Base-by-base conservation (phyloP, 2,113 vertebrate species). In the Danionella cerebrum region DNA sequence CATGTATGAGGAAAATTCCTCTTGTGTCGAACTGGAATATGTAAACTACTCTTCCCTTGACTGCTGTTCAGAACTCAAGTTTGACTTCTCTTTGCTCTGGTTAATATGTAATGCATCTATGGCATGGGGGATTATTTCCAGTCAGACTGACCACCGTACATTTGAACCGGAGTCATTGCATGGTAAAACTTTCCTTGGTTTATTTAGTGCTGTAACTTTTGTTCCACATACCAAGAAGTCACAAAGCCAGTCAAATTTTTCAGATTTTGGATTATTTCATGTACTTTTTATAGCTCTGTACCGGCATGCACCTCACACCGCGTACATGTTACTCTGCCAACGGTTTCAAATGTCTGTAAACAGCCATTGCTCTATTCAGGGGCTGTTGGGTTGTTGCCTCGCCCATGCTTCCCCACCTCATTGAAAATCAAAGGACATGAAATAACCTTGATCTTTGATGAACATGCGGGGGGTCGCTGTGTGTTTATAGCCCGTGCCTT, bases 371-470 rank as follows among this genome's bases (percentile, higher is more conserved):
- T 57, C 70, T 73, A 35, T 70, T 82, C 72, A 65, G 68, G 82
- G 76, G 64, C 65, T 57, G 70, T 78, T 25, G 70, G 57, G 60
- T 69, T 69, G 66, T 71, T 81, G 55, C 47, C 21, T n/a, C 73
- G 79, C 57, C 57, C 38, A 36, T 48, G 13, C 39, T 47, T 38
- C 2, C 64, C 42, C 3, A 2, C 68, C 68, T 58, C 48, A 25
- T 18, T 27, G 52, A n/a, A 29, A 10, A 47, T 58, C 67, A 48
- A 50, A 55, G 80, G 80, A 82, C 33, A 19, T 75, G 73, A 73
- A 76, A 81, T 85, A 82, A 81, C 72, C 78, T 80, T 78, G 70
- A 57, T 72, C 78, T 75, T 12, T 42, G 14, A n/a, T 44, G 16
- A 25, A 39, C 25, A n/a, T n/a, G n/a, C n/a, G n/a, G n/a, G 10